A percentile compares a stretch with the other conserved stretches of the same genome.
phyloP scores from a whole-genome alignment of 2,797 vertebrate species.

The Amniataba percoides region DNA sequence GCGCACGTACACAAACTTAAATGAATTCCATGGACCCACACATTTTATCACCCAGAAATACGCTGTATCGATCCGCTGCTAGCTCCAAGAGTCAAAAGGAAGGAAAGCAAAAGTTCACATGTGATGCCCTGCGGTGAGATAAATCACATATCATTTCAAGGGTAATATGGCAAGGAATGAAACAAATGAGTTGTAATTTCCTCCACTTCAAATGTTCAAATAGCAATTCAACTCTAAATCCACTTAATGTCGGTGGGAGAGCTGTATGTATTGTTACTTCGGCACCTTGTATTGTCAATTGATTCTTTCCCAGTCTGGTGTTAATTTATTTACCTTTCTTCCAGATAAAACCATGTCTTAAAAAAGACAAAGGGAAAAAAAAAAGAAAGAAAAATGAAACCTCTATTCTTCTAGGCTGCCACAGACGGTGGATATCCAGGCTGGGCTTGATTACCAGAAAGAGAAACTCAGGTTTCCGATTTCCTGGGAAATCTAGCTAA shows the following conservation, averaged over 20 bases:
- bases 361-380: neutral
- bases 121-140: neutral
- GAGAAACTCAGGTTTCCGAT: no score
- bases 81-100: conserved; percentile 11
- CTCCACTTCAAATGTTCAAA: neutral
- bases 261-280: neutral
- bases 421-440: no score
- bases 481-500: no score
- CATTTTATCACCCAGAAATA: conserved; percentile 34
- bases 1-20: conserved; percentile 12
- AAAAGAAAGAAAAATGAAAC: neutral
- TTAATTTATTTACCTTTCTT: neutral
- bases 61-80: neutral
- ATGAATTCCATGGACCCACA: conserved; percentile 11
- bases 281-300: neutral
- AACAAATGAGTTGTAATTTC: neutral
- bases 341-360: neutral
- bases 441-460: no score
- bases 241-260: neutral
- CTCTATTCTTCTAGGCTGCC: no score
- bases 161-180: neutral
- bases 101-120: conserved; percentile 4
- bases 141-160: neutral
- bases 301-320: neutral
- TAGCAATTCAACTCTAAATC: neutral